A percentile compares a stretch with the other conserved stretches of the same genome.
Evolutionary conservation across 1,140 invertebrate species (phyloP).

Genomic region (Camponotus floridanus): DNA sequence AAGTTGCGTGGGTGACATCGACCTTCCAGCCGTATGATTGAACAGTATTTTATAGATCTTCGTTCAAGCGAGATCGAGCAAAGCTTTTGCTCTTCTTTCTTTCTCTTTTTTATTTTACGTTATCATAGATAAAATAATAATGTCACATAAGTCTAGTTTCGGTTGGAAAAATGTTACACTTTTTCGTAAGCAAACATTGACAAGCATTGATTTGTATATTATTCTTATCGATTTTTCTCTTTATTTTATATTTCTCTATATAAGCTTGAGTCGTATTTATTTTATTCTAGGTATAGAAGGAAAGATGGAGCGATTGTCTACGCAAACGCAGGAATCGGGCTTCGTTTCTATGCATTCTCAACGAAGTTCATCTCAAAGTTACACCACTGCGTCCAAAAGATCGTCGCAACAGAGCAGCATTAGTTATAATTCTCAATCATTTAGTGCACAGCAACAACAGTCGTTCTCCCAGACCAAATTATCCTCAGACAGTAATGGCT

Average conservation of each 20-base stretch:
- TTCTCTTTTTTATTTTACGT: neutral
- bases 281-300: constrained; percentile 82
- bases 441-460: constrained; percentile 85
- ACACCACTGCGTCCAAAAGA: constrained; percentile 85
- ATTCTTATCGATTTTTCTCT: neutral
- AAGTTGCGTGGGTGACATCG: constrained; percentile 68
- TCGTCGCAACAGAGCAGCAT: constrained; percentile 87
- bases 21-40: constrained; percentile 64
- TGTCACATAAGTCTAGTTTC: constrained; percentile 26
- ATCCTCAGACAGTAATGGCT: constrained; percentile 80
- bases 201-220: neutral
- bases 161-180: constrained; percentile 60
- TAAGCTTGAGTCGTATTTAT: constrained; percentile 10
- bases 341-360: constrained; percentile 91
- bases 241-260: neutral
- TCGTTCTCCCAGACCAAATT: constrained; percentile 83
- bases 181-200: constrained; percentile 64
- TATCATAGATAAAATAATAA: neutral
- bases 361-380: constrained; percentile 88
- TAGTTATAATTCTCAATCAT: constrained; percentile 84
- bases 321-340: constrained; percentile 88
- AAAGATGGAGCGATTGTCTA: constrained; percentile 85
- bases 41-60: constrained; percentile 68
- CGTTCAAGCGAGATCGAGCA: neutral
- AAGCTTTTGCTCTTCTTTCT: constrained; percentile 1